Percentiles rank a stretch among this genome's conserved stretches.
phyloP scores from a whole-genome alignment of 2,888 invertebrate species.

The Apodemia duryi region DNA sequence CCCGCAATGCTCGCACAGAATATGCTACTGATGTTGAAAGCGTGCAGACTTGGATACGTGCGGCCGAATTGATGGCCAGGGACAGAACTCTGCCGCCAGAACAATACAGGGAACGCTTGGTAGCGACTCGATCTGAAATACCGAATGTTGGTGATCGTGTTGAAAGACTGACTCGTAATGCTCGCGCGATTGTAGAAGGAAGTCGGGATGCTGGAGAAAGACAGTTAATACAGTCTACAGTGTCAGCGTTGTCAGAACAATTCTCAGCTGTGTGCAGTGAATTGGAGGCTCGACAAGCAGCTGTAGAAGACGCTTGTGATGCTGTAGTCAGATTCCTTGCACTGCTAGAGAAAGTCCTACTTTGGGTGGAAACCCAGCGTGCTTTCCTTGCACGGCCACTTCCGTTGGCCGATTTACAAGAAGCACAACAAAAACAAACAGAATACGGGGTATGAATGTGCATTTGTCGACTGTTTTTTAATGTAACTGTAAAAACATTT shows the following conservation, averaged over 20 bases:
- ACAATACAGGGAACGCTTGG: constrained; percentile 86
- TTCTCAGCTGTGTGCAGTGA: constrained; percentile 87
- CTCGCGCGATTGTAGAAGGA: constrained; percentile 87
- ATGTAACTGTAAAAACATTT: no score
- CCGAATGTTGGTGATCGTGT: constrained; percentile 85
- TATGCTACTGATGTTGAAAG: constrained; percentile 89
- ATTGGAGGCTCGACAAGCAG: constrained; percentile 90
- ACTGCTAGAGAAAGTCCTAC: constrained; percentile 88
- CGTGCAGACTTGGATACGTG: constrained; percentile 90
- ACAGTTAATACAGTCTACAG: constrained; percentile 85
- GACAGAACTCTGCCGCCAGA: constrained; percentile 89
- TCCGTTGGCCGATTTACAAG: constrained; percentile 86
- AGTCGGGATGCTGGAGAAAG: constrained; percentile 88
- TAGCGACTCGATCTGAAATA: constrained; percentile 87
- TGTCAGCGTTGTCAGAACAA: constrained; percentile 87
- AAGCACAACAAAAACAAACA: constrained; percentile 90
- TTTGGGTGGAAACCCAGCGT: constrained; percentile 91
- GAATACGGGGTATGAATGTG: constrained; percentile 85
- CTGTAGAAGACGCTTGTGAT: constrained; percentile 91
- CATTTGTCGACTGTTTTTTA: not conserved
- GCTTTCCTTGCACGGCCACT: constrained; percentile 88
- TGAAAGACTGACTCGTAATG: constrained; percentile 88
- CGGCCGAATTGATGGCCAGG: constrained; percentile 89
- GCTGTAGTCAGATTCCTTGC: constrained; percentile 93
- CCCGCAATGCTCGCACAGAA: constrained; percentile 88